Percentiles rank a stretch among this genome's conserved stretches.
These are phyloP conservation scores for Neocrepidodera transversa DNA, from an alignment of 2,888 invertebrate species.

Conservation along the genomic window DNA sequence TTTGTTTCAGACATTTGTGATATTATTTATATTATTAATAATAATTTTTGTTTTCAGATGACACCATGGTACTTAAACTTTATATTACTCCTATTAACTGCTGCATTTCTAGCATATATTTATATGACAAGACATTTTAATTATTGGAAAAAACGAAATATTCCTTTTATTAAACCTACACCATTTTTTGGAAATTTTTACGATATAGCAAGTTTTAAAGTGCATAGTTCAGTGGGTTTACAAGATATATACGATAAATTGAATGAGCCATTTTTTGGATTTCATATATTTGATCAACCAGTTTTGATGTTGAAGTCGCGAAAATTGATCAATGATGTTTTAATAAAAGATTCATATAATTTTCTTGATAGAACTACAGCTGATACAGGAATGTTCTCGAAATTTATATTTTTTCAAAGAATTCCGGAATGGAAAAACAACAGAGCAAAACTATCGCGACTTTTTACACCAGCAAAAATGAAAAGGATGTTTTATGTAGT, in stretches of 20 bases:
- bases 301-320: slow-evolving; percentile 60
- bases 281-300: slow-evolving; percentile 58
- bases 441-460: slow-evolving; percentile 64
- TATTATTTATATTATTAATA: too few relatives aligned
- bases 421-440: slow-evolving; percentile 64
- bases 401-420: slow-evolving; percentile 59
- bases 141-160: slow-evolving; percentile 45
- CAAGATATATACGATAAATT: slow-evolving; percentile 22
- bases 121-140: slow-evolving; percentile 42
- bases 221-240: slow-evolving; percentile 33
- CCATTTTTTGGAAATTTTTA: slow-evolving; percentile 45
- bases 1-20: too few relatives aligned
- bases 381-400: slow-evolving; percentile 57
- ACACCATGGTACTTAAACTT: slow-evolving; percentile 16
- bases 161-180: slow-evolving; percentile 40
- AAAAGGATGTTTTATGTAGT: slow-evolving; percentile 63
- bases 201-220: slow-evolving; percentile 34
- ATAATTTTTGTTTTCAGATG: too few relatives aligned
- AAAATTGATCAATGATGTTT: slow-evolving; percentile 59
- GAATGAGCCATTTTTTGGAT: slow-evolving; percentile 31
- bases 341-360: slow-evolving; percentile 62
- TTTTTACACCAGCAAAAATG: slow-evolving; percentile 65
- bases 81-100: slow-evolving; percentile 1
- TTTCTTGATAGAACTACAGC: slow-evolving; percentile 59
- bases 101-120: slow-evolving; percentile 33